phyloP scores from a whole-genome alignment of 2,888 invertebrate genomes.

The Drosophila nr. perissopoda region DNA sequence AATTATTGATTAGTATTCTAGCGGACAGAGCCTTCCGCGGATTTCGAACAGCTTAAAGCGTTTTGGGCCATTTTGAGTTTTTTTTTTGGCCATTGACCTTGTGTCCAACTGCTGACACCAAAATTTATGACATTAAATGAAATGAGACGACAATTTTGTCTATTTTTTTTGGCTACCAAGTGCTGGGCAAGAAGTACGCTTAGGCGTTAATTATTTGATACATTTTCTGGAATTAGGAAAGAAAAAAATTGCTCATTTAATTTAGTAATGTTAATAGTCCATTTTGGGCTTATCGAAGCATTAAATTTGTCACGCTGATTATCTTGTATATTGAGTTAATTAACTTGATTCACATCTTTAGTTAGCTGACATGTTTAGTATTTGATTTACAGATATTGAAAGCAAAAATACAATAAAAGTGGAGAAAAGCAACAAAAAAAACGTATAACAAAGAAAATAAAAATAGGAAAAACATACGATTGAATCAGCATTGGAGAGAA shows the following conservation, averaged over 20 bases:
- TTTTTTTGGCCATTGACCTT: conserved; percentile 64
- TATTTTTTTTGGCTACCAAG: conserved; percentile 19
- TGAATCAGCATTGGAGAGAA: not conserved
- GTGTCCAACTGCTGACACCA: conserved; percentile 12
- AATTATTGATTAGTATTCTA: conserved; percentile 74
- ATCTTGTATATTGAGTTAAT: conserved; percentile 60
- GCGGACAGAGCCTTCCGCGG: conserved; percentile 64
- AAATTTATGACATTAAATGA: conserved; percentile 53
- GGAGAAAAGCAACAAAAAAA: accelerated
- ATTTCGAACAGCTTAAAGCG: conserved; percentile 59
- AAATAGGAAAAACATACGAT: not conserved
- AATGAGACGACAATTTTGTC: conserved; percentile 58
- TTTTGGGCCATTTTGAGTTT: conserved; percentile 15
- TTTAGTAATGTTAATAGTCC: conserved; percentile 4
- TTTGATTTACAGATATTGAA: conserved; percentile 37
- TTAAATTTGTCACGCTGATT: conserved; percentile 61
- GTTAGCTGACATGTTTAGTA: conserved; percentile 41
- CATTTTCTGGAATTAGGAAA: conserved; percentile 43
- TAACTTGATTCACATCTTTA: conserved; percentile 40
- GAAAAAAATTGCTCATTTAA: conserved; percentile 13
- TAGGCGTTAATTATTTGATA: conserved; percentile 62
- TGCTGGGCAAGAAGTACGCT: conserved; percentile 12
- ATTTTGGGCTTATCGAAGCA: conserved; percentile 24
- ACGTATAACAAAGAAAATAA: not conserved
- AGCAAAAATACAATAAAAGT: not conserved